These are phyloP conservation scores for Cylloceria caligata DNA, from an alignment of 2,888 invertebrate species.

Conservation along the genomic window DNA sequence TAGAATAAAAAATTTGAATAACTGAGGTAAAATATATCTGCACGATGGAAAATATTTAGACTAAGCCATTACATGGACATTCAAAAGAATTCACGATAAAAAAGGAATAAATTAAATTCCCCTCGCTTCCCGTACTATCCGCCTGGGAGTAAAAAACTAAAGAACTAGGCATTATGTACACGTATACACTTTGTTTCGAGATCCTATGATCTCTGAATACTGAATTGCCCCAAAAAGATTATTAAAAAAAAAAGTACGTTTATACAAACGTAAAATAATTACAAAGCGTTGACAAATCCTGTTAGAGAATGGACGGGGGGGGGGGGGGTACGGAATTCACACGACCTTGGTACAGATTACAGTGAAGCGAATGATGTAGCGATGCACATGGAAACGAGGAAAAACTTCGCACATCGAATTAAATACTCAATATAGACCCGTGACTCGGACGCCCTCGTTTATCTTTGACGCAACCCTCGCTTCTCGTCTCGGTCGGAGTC, in stretches of 20 bases:
- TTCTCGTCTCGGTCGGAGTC: conserved; percentile 71
- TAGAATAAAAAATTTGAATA: too few relatives aligned
- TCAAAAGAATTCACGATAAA: neutral
- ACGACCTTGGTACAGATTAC: conserved; percentile 48
- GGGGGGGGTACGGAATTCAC: conserved; percentile 21
- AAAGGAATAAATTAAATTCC: neutral
- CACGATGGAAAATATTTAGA: too few relatives aligned
- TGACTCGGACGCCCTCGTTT: conserved; percentile 78
- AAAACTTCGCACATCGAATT: conserved; percentile 67
- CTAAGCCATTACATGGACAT: too few relatives aligned
- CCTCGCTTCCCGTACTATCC: neutral
- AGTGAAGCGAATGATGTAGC: conserved; percentile 51
- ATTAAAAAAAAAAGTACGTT: conserved; percentile 25
- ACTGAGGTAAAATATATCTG: neutral
- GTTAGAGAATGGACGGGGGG: conserved; percentile 29
- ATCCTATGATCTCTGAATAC: conserved; percentile 49
- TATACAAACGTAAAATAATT: conserved; percentile 1
- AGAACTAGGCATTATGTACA: conserved; percentile 19
- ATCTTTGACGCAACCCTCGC: conserved; percentile 73
- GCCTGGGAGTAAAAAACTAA: conserved; percentile 1
- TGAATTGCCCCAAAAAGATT: conserved; percentile 51
- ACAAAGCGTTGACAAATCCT: conserved; percentile 48
- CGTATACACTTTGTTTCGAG: conserved; percentile 28
- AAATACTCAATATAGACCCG: conserved; percentile 82
- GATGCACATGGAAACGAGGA: conserved; percentile 21